A percentile compares a stretch with the other conserved stretches of the same genome.
Evolutionary conservation across 1,140 invertebrate genomes (phyloP).

Genomic region (Plodia interpunctella): DNA sequence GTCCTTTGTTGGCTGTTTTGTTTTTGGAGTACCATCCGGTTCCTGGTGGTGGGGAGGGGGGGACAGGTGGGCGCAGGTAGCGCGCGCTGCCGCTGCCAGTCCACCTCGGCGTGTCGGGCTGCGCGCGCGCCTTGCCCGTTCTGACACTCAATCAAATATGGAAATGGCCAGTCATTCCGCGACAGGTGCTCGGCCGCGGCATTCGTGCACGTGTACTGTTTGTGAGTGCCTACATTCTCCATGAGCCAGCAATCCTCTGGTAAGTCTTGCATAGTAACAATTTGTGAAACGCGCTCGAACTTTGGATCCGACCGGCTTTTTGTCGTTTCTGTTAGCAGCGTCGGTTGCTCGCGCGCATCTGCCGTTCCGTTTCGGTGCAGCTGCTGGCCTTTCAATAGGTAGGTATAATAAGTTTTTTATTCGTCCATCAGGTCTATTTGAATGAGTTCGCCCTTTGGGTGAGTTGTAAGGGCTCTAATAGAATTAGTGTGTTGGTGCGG

Average conservation of each 20-base stretch:
- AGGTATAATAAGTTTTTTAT: slow-evolving; percentile 48
- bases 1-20: slow-evolving; percentile 75
- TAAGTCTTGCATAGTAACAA: slow-evolving; percentile 42
- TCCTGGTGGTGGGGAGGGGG: slow-evolving; percentile 63
- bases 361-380: slow-evolving; percentile 58
- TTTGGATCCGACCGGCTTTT: slow-evolving; percentile 36
- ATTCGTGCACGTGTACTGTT: slow-evolving; percentile 73
- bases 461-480: slow-evolving; percentile 47
- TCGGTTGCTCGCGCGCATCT: slow-evolving; percentile 59
- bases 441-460: slow-evolving; percentile 46
- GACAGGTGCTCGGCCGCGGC: slow-evolving; percentile 70
- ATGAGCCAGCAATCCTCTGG: slow-evolving; percentile 32
- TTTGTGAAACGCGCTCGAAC: slow-evolving; percentile 35
- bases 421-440: slow-evolving; percentile 34
- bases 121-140: slow-evolving; percentile 61
- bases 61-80: slow-evolving; percentile 70
- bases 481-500: slow-evolving; percentile 40
- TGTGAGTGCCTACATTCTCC: slow-evolving; percentile 62
- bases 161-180: slow-evolving; percentile 65
- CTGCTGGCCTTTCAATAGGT: slow-evolving; percentile 57
- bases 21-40: slow-evolving; percentile 74
- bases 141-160: slow-evolving; percentile 59
- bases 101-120: slow-evolving; percentile 56
- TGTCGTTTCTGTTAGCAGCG: slow-evolving; percentile 42
- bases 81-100: slow-evolving; percentile 60